These are phyloP conservation scores for Philaethria dido DNA, from an alignment of 2,888 invertebrate species.

Conservation along the genomic window DNA sequence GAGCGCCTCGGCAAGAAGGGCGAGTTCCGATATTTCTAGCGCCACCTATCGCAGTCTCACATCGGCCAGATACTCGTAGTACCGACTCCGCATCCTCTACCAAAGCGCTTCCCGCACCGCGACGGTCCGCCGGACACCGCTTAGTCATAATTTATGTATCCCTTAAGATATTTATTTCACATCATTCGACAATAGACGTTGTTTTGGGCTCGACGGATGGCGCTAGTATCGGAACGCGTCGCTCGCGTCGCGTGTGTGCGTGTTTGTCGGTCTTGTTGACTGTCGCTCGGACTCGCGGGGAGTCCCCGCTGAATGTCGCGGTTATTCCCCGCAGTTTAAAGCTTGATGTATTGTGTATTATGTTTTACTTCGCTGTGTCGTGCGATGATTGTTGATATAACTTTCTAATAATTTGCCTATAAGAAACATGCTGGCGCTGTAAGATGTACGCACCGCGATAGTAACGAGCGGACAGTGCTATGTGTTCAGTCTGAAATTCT, in stretches of 20 bases:
- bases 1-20: slow-evolving; percentile 96
- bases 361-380: slow-evolving; percentile 24
- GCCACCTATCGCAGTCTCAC: slow-evolving; percentile 19
- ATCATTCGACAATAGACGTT: slow-evolving; percentile 8
- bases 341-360: slow-evolving; percentile 24
- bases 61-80: not conserved
- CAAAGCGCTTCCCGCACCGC: slow-evolving; percentile 41
- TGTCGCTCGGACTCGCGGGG: slow-evolving; percentile 8
- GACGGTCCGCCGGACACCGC: slow-evolving; percentile 37
- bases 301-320: not conserved
- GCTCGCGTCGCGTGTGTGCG: slow-evolving; percentile 29
- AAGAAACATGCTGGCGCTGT: slow-evolving; percentile 7
- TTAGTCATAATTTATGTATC: slow-evolving; percentile 50
- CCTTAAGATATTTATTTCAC: slow-evolving; percentile 41
- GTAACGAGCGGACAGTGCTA: slow-evolving; percentile 6
- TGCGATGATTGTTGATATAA: slow-evolving; percentile 17
- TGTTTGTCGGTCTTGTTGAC: slow-evolving; percentile 22
- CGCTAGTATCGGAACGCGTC: slow-evolving; percentile 44
- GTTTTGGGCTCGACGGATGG: slow-evolving; percentile 38
- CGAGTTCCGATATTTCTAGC: slow-evolving; percentile 96
- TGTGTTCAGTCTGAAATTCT: slow-evolving; percentile 18
- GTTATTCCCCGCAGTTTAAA: not conserved
- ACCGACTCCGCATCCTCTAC: slow-evolving; percentile 32
- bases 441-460: not conserved
- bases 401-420: slow-evolving; percentile 2